phyloP scores from a whole-genome alignment of 2,888 invertebrate genomes.

The Carpatolechia fugitivella region DNA sequence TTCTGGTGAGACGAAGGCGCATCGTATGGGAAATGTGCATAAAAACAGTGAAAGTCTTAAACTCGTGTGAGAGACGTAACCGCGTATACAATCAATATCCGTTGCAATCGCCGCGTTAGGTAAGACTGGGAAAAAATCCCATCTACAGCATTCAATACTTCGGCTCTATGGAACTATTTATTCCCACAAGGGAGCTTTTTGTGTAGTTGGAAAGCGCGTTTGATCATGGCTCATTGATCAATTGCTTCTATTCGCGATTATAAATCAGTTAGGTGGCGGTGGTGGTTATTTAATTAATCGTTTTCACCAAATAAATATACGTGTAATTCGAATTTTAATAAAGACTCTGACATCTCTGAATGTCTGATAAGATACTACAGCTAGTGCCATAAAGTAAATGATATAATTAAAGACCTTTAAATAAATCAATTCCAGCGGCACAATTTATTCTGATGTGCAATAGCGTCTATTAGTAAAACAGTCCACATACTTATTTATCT shows the following conservation, averaged over 20 bases:
- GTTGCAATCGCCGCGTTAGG: conserved; percentile 62
- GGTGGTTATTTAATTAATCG: too few species aligned
- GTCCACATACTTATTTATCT: conserved; percentile 48
- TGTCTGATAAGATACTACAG: too few species aligned
- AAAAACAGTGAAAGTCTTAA: conserved; percentile 60
- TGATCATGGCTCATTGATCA: conserved; percentile 18
- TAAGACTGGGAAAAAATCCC: conserved; percentile 60
- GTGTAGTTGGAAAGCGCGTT: conserved; percentile 42
- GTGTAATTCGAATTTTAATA: too few species aligned
- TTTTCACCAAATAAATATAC: too few species aligned
- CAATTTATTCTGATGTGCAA: background rate
- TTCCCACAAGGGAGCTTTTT: conserved; percentile 43
- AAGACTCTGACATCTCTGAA: too few species aligned
- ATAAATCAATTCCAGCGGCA: background rate
- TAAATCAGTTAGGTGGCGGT: background rate
- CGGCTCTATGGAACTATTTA: conserved; percentile 40
- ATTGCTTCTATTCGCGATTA: background rate
- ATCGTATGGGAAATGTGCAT: conserved; percentile 16
- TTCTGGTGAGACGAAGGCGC: conserved; percentile 9
- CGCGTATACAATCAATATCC: conserved; percentile 67
- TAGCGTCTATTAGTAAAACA: conserved; percentile 30
- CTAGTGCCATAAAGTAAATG: too few species aligned
- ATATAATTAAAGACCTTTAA: background rate
- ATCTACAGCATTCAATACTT: conserved; percentile 49
- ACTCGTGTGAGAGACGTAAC: conserved; percentile 53